A percentile compares a stretch with the other conserved stretches of the same genome.
Evolutionary conservation across 2,888 invertebrate genomes (phyloP).

Genomic region (Nomada goodeniana): DNA sequence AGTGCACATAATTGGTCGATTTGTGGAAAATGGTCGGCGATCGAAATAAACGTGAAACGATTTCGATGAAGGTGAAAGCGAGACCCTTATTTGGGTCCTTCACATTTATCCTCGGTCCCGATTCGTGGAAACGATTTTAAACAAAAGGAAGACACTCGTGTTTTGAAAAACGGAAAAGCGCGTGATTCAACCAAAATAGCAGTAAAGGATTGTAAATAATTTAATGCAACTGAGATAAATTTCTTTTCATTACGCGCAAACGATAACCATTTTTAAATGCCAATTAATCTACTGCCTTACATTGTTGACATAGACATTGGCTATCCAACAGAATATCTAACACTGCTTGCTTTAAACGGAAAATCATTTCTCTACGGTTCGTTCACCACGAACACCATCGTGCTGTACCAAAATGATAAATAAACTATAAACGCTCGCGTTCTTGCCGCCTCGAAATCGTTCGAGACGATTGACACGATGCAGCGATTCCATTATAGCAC

Average conservation of each 20-base stretch:
- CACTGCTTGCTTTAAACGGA: constrained; percentile 19
- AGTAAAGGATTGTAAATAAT: neutral
- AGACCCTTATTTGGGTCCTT: too few relatives aligned
- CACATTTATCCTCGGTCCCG: too few relatives aligned
- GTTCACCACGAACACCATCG: neutral
- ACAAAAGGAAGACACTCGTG: too few relatives aligned
- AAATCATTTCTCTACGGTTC: neutral
- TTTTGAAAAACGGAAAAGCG: too few relatives aligned
- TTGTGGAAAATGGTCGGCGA: too few relatives aligned
- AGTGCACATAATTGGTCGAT: too few relatives aligned
- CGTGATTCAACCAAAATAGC: neutral
- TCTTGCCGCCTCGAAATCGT: neutral
- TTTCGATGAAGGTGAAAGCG: too few relatives aligned
- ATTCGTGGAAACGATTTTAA: too few relatives aligned
- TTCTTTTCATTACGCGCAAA: too few relatives aligned
- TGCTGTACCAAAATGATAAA: neutral
- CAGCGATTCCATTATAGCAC: neutral
- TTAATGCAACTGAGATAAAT: neutral
- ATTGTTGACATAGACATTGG: neutral
- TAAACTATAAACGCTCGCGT: neutral
- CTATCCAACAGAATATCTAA: constrained; percentile 11
- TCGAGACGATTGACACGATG: neutral
- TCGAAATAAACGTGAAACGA: neutral
- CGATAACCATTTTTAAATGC: too few relatives aligned
- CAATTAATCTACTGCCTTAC: constrained; percentile 12